A percentile compares a stretch with the other conserved stretches of the same genome.
Evolutionary conservation across 2,113 vertebrate genomes (phyloP).

Genomic region (pig (Sus scrofa)): T2T-Sscrofa CM000814.6:15383001-15383500

Average conservation of each 20-base stretch:
- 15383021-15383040: not conserved
- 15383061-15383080: not conserved
- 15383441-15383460: too few relatives aligned
- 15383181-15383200: not conserved
- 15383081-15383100: not conserved
- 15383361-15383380: not conserved
- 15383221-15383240: not conserved
- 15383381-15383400: not conserved
- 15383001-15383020: not conserved
- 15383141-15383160: accelerated
- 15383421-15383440: not conserved
- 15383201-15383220: not conserved
- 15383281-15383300: accelerated
- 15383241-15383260: not conserved
- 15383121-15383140: not conserved
- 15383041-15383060: not conserved
- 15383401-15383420: not conserved
- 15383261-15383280: not conserved
- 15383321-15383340: not conserved
- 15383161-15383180: not conserved
- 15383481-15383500: not conserved
- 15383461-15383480: not conserved
- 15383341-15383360: not conserved
- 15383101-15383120: accelerated
- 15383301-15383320: not conserved